phyloP scores from a whole-genome alignment of 2,888 invertebrate genomes.

The Tetheella fluctuosa region DNA sequence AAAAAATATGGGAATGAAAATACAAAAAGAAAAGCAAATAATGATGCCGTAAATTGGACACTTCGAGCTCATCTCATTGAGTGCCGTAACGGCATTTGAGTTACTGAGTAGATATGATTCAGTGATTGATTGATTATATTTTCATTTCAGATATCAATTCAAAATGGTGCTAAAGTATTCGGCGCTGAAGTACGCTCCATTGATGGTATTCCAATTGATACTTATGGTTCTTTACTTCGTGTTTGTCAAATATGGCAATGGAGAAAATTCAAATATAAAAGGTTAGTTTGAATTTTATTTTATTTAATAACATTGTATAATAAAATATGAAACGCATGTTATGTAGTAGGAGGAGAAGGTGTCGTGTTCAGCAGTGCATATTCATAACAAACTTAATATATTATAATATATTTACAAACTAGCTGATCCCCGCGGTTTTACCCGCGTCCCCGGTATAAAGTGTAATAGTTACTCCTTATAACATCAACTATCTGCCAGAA shows the following conservation, averaged over 20 bases:
- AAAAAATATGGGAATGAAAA: background rate
- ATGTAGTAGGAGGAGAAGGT: too few species aligned
- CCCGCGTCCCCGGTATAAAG: too few species aligned
- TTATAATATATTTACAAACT: too few species aligned
- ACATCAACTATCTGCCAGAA: too few species aligned
- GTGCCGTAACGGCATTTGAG: slow-evolving; percentile 1
- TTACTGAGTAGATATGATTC: background rate
- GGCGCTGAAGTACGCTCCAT: slow-evolving; percentile 56
- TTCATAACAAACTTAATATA: too few species aligned
- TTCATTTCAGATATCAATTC: slow-evolving; percentile 38
- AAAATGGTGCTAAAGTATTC: slow-evolving; percentile 54
- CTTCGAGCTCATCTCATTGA: slow-evolving; percentile 1
- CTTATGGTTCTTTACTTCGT: slow-evolving; percentile 63
- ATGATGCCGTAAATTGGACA: background rate
- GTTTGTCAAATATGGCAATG: slow-evolving; percentile 61
- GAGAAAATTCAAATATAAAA: slow-evolving; percentile 42
- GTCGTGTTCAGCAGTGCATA: too few species aligned
- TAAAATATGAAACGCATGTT: too few species aligned
- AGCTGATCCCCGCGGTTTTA: too few species aligned
- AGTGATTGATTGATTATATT: slow-evolving; percentile 18
- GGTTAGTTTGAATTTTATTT: slow-evolving; percentile 46
- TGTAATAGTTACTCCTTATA: too few species aligned
- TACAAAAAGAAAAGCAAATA: background rate
- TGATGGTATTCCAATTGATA: slow-evolving; percentile 67
- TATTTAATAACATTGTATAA: background rate